These are phyloP conservation scores for Amphimedon queenslandica DNA, from an alignment of 37 sponge, comb jelly and placozoan species.

Conservation along the genomic window DNA sequence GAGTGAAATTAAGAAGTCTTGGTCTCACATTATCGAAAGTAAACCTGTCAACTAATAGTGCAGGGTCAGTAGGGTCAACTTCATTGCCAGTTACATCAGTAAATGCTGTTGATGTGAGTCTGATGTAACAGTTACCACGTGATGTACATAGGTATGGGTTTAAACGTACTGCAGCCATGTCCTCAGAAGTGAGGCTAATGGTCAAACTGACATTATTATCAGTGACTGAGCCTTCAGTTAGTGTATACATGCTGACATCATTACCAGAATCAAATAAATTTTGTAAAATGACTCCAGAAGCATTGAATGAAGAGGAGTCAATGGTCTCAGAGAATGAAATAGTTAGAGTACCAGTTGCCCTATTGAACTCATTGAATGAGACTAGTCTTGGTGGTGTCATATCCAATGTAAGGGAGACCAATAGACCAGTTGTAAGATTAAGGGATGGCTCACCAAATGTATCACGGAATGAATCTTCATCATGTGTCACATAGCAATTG, in stretches of 20 bases:
- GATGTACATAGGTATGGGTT: conserved; percentile 72
- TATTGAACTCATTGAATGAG: conserved; percentile 64
- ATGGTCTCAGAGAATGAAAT: conserved; percentile 77
- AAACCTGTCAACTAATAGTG: conserved; percentile 46
- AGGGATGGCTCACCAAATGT: conserved; percentile 50
- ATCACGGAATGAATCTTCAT: conserved; percentile 65
- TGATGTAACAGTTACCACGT: conserved; percentile 75
- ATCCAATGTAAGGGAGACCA: conserved; percentile 39
- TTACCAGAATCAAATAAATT: conserved; percentile 44
- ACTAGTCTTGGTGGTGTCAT: conserved; percentile 39
- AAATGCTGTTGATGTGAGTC: conserved; percentile 24
- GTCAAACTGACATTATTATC: conserved; percentile 28
- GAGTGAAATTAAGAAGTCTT: conserved; percentile 54
- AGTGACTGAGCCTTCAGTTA: conserved; percentile 40
- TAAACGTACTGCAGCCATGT: conserved; percentile 54
- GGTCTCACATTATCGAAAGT: conserved; percentile 60
- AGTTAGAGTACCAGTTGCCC: conserved; percentile 40
- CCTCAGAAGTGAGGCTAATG: conserved; percentile 51
- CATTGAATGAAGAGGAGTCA: conserved; percentile 38
- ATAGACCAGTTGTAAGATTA: conserved; percentile 51
- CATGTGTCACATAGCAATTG: conserved; percentile 66
- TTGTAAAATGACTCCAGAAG: conserved; percentile 59
- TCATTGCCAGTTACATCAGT: conserved; percentile 71
- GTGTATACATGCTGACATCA: conserved; percentile 15
- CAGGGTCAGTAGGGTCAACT: conserved; percentile 23